These are phyloP conservation scores for Hirundo rustica DNA, from an alignment of 2,797 vertebrate genomes.

Conservation along the genomic window DNA sequence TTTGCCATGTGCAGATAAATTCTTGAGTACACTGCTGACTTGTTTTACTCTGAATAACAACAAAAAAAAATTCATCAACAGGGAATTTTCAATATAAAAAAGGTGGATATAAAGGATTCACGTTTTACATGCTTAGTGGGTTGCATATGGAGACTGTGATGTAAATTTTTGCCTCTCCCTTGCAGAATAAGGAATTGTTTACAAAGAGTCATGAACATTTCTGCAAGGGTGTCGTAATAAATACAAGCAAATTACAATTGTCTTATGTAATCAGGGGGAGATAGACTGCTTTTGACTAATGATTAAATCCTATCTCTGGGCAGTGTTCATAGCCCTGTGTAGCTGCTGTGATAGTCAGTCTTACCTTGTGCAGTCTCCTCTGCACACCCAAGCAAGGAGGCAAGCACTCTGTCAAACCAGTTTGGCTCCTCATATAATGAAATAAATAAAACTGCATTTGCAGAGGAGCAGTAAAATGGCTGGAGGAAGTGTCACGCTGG, in stretches of 20 bases:
- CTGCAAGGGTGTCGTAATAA: slow-evolving; percentile 31
- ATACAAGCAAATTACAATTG: slow-evolving; percentile 18
- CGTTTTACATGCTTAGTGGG: neutral
- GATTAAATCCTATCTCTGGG: slow-evolving; percentile 59
- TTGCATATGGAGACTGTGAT: neutral
- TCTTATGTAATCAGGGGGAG: neutral
- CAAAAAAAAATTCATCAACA: neutral
- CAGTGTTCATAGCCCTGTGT: neutral
- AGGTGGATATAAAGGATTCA: neutral
- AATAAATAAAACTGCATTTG: neutral
- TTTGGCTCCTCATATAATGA: slow-evolving; percentile 5
- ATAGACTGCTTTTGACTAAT: neutral
- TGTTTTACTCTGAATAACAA: neutral
- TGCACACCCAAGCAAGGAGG: slow-evolving; percentile 30
- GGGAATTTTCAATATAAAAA: neutral
- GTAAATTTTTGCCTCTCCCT: neutral
- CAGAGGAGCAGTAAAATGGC: neutral
- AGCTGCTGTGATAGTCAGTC: neutral
- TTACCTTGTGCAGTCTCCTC: slow-evolving; percentile 32
- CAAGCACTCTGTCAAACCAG: slow-evolving; percentile 34
- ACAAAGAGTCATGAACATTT: neutral
- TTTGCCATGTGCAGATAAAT: neutral
- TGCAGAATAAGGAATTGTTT: slow-evolving; percentile 18
- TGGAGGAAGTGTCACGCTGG: neutral
- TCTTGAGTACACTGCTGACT: neutral